phyloP scores from a whole-genome alignment of 2,113 vertebrate genomes.

The Crotalus horridus region DNA sequence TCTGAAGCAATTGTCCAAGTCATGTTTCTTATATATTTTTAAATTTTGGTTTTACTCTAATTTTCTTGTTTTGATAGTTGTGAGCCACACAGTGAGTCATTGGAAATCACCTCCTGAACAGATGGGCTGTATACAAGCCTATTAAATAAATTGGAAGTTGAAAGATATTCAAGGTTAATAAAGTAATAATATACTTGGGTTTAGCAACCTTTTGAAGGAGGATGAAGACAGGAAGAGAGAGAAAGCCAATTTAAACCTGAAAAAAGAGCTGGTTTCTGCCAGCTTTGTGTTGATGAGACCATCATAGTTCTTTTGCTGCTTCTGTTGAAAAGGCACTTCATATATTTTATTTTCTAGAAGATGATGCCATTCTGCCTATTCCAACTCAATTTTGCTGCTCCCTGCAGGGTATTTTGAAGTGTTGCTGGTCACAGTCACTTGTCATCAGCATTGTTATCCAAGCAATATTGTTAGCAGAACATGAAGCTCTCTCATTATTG shows the following conservation, averaged over 20 bases:
- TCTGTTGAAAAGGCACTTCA: not conserved
- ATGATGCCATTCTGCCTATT: not conserved
- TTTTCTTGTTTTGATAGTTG: not conserved
- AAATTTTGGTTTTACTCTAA: not conserved
- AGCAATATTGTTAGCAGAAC: not conserved
- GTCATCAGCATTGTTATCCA: not conserved
- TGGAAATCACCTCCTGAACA: not conserved
- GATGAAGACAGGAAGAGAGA: not conserved
- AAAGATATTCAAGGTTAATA: not conserved
- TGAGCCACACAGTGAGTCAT: not conserved
- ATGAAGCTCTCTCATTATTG: not conserved
- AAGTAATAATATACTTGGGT: not conserved
- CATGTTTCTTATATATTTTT: not conserved
- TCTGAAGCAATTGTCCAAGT: not conserved
- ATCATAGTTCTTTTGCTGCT: not conserved
- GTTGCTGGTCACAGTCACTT: not conserved
- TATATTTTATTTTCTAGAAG: not conserved
- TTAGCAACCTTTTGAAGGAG: not conserved
- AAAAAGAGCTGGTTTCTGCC: not conserved
- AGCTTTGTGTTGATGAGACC: not conserved
- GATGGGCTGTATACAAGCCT: not conserved
- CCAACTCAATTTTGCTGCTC: not conserved
- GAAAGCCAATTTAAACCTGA: not conserved
- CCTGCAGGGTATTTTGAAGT: not conserved
- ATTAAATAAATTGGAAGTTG: not conserved